Conservation (phyloP, 2,888 invertebrate genomes). For the Lasioglossum figueresi region DNA sequence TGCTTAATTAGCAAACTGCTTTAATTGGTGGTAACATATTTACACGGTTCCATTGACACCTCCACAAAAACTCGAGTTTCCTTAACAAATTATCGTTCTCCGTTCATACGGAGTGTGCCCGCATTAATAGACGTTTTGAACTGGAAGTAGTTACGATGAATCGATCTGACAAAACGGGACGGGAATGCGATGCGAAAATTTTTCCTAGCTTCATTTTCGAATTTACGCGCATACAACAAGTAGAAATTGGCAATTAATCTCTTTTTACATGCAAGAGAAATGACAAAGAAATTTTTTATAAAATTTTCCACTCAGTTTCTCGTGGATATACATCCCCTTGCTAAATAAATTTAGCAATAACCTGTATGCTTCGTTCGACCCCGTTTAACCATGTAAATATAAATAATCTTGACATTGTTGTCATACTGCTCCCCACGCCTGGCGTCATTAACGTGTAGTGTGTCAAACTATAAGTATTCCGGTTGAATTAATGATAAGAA, state of each 20-base stretch:
- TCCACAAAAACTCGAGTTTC: not conserved
- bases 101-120: not conserved
- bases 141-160: not conserved
- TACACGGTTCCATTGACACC: not conserved
- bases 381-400: not conserved
- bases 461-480: not conserved
- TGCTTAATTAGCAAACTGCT: conserved; percentile 15
- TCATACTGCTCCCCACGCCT: not conserved
- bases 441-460: not conserved
- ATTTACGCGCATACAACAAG: no score
- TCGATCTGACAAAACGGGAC: not conserved
- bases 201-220: not conserved
- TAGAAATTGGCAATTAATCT: not conserved
- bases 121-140: not conserved
- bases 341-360: not conserved
- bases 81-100: not conserved
- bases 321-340: not conserved
- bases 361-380: not conserved
- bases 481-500: not conserved
- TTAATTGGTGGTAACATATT: conserved; percentile 20
- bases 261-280: not conserved
- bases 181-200: no score
- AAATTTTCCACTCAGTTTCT: not conserved
- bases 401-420: not conserved
- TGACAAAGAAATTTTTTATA: not conserved